Base-by-base conservation (phyloP, 2,797 vertebrate species). In the Vespertilio murinus region DNA sequence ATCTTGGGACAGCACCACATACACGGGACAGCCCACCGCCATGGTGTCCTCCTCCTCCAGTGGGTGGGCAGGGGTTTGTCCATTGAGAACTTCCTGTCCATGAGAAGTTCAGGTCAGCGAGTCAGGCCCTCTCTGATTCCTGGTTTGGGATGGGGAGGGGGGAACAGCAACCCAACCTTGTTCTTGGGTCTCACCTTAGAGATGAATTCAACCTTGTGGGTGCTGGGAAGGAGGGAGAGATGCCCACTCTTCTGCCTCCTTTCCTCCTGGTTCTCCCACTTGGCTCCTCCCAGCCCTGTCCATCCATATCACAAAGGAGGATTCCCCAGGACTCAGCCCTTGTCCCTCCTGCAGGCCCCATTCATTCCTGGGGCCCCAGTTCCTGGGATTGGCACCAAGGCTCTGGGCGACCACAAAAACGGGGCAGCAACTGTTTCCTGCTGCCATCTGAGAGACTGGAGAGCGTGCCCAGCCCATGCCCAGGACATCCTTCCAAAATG, bases 21-120 rank as follows among this genome's bases (percentile, higher is more conserved):
- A 25, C 64, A n/a, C 3, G 42, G 30, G 16, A 40, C 65, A 61
- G 65, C n/a, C 52, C 12, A 2, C 4, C 11, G 9, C 18, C 47
- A 17, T 7, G 1, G 6, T 14, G 54, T 33, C 42, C 33, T 38
- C 9, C 4, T 35, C 20, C 18, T 75, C 45, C 9, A 5, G 0
- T 10, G 49, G 54, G 33, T 13, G 12, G 64, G 28, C 28, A 20
- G 38, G 35, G 9, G 5, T 22, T 52, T 28, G 56, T 49, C 30
- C 30, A 1, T 0, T 12, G 73, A 42, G n/a, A 38, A 14, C 59
- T n/a, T 22, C 28, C 61, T 30, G 42, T 20, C 54, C 73, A 8
- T 2, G 42, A 64, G 35, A 77, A 33, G 30, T 22, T 74, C n/a
- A 38, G 20, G 3, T 9, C 18, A 18, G 20, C 0, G 14, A 38